These are phyloP conservation scores for Electrophaes corylata DNA, from an alignment of 2,888 invertebrate species.

Conservation along the genomic window DNA sequence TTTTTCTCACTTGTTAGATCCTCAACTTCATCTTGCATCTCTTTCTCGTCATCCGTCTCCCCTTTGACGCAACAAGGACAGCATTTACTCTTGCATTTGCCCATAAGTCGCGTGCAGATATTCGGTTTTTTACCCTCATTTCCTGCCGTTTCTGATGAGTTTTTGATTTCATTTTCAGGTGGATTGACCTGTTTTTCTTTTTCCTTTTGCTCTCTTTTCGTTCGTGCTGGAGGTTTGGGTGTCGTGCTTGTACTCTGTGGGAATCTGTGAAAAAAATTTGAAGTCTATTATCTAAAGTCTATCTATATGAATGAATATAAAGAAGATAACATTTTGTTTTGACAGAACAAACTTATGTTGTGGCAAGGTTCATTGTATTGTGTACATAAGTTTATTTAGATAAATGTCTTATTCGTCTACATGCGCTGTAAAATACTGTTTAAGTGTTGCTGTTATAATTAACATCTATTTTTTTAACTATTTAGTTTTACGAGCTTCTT, in stretches of 20 bases:
- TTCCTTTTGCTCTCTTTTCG: slow-evolving; percentile 58
- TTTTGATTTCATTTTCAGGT: slow-evolving; percentile 32
- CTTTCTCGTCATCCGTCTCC: slow-evolving; percentile 56
- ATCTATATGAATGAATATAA: too few species aligned
- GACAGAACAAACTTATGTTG: too few species aligned
- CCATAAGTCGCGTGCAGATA: slow-evolving; percentile 68
- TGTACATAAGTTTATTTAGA: too few species aligned
- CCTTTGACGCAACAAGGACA: slow-evolving; percentile 77
- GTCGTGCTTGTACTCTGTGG: slow-evolving; percentile 79
- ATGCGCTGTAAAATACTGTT: too few species aligned
- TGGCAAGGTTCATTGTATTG: too few species aligned
- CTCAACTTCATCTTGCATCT: slow-evolving; percentile 24
- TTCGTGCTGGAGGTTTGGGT: slow-evolving; percentile 72
- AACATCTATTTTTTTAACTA: too few species aligned
- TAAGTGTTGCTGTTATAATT: too few species aligned
- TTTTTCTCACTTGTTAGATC: slow-evolving; percentile 46
- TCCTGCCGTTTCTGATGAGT: slow-evolving; percentile 33
- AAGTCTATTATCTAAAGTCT: background rate
- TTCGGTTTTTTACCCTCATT: slow-evolving; percentile 55
- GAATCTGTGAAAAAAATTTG: slow-evolving; percentile 54
- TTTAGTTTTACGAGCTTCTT: too few species aligned
- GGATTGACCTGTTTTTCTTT: slow-evolving; percentile 34
- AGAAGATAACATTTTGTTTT: too few species aligned
- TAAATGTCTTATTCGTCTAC: too few species aligned
- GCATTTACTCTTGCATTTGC: slow-evolving; percentile 72